Conservation (phyloP, 2,888 invertebrate species). For the Chrysina gloriosa region DNA sequence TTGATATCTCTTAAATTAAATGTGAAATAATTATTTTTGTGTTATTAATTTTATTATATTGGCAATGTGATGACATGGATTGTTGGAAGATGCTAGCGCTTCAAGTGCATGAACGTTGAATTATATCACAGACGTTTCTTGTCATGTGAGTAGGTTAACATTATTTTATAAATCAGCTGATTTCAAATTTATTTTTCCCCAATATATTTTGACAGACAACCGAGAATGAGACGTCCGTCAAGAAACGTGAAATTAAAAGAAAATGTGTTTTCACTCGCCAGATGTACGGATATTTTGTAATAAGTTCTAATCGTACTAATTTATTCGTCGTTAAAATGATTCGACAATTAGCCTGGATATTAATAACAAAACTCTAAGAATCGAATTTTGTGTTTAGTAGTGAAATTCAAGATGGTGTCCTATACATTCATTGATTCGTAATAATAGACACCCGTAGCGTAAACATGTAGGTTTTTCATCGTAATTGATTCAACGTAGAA, state of each 20-base stretch:
- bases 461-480: slow-evolving; percentile 42
- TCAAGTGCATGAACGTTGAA: no score
- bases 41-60: no score
- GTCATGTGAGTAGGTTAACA: background rate
- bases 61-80: no score
- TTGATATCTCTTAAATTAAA: no score
- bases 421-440: slow-evolving; percentile 39
- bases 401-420: slow-evolving; percentile 50
- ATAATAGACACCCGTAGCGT: slow-evolving; percentile 29
- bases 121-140: background rate
- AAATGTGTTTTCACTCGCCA: slow-evolving; percentile 21
- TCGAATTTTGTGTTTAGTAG: slow-evolving; percentile 31
- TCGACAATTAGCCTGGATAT: background rate
- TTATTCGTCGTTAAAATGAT: background rate
- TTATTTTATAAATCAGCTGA: slow-evolving; percentile 36
- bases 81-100: no score
- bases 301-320: background rate
- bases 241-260: slow-evolving; percentile 3
- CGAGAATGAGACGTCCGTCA: slow-evolving; percentile 28
- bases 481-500: slow-evolving; percentile 38
- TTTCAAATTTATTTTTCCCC: slow-evolving; percentile 33
- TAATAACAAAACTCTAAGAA: slow-evolving; percentile 14
- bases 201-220: slow-evolving; percentile 38
- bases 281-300: background rate
- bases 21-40: no score